These are phyloP conservation scores for Baryphthengus martii DNA, from an alignment of 2,113 vertebrate genomes.

Conservation along the genomic window DNA sequence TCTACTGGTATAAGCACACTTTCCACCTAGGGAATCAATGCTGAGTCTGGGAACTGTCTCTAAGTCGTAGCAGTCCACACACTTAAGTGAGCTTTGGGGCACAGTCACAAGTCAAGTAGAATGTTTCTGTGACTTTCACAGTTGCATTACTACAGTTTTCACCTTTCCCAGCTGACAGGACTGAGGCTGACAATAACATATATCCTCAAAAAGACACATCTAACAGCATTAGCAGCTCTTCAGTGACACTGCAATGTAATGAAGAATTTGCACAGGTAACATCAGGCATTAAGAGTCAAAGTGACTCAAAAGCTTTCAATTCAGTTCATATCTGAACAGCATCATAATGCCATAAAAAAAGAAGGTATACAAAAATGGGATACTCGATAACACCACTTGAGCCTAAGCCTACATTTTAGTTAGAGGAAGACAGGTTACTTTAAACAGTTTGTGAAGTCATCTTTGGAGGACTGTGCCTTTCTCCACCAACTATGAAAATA, in stretches of 20 bases:
- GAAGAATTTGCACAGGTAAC: neutral
- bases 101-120: neutral
- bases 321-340: neutral
- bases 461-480: neutral
- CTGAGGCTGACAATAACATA: neutral
- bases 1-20: neutral
- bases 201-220: neutral
- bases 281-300: neutral
- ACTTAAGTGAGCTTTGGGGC: neutral
- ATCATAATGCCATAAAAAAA: neutral
- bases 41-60: neutral
- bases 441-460: neutral
- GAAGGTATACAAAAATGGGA: neutral
- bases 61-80: neutral
- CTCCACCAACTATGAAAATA: neutral
- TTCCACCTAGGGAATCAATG: neutral
- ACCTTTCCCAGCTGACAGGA: neutral
- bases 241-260: neutral
- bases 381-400: neutral
- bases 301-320: neutral
- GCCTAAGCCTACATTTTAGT: neutral
- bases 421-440: neutral
- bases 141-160: neutral
- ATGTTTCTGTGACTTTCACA: neutral
- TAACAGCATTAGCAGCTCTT: neutral